Evolutionary conservation across 1,140 invertebrate species (phyloP).

Genomic region (Bilobella aurantiaca): DNA sequence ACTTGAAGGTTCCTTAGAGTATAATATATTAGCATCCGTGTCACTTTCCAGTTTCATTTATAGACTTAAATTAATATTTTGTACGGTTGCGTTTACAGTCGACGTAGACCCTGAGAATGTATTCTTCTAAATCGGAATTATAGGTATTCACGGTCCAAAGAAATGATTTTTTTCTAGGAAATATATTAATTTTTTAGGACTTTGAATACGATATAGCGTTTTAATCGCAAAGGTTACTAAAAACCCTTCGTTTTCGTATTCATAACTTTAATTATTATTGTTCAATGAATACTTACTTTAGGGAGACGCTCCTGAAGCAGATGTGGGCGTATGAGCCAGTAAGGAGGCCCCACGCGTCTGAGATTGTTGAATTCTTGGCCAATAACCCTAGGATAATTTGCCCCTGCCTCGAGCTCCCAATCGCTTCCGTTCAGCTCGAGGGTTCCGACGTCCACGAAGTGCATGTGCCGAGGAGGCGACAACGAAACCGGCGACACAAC

Average conservation of each 20-base stretch:
- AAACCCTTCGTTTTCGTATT: background rate
- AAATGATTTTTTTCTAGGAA: too few relatives aligned
- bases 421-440: slow-evolving; percentile 57
- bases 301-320: slow-evolving; percentile 58
- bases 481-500: background rate
- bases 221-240: too few relatives aligned
- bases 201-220: too few relatives aligned
- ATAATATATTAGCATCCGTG: too few relatives aligned
- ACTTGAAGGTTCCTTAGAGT: too few relatives aligned
- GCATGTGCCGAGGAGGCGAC: slow-evolving; percentile 39
- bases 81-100: too few relatives aligned
- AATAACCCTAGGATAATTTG: slow-evolving; percentile 60
- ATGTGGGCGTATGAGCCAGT: slow-evolving; percentile 65
- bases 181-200: too few relatives aligned
- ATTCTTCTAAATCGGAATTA: too few relatives aligned
- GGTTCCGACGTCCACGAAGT: slow-evolving; percentile 50
- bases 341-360: slow-evolving; percentile 58
- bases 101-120: too few relatives aligned
- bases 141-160: too few relatives aligned
- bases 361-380: slow-evolving; percentile 67
- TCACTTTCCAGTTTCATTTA: too few relatives aligned
- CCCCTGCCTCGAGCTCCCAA: slow-evolving; percentile 66
- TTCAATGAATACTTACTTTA: slow-evolving; percentile 39
- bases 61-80: too few relatives aligned
- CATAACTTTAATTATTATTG: slow-evolving; percentile 10